Evolutionary conservation across 2,113 vertebrate genomes (phyloP).

Genomic region (Myotis brandtii): DNA sequence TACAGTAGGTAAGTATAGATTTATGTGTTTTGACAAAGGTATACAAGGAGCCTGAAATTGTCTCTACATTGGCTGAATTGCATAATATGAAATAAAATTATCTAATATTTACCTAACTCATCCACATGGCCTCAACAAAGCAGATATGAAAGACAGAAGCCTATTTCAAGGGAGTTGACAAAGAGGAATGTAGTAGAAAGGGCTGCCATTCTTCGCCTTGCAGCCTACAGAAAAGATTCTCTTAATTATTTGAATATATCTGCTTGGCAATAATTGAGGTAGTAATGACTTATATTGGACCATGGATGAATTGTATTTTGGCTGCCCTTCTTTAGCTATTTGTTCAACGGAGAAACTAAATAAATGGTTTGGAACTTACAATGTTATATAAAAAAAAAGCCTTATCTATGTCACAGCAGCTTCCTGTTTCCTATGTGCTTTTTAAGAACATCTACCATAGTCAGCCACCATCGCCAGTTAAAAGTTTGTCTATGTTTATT

Average conservation of each 20-base stretch:
- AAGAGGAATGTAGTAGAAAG: not conserved
- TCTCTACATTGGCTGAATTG: not conserved
- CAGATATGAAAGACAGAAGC: not conserved
- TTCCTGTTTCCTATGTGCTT: not conserved
- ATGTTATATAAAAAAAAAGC: not conserved
- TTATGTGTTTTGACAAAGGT: not conserved
- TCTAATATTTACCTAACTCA: not conserved
- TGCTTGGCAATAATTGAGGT: not conserved
- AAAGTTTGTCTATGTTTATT: not conserved
- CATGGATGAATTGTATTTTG: not conserved
- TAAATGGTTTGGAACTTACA: not conserved
- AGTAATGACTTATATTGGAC: not conserved
- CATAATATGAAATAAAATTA: not conserved
- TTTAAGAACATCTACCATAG: not conserved
- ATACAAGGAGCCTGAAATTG: not conserved
- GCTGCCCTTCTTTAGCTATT: not conserved
- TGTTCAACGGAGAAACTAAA: not conserved
- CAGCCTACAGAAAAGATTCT: not conserved
- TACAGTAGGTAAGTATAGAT: not conserved
- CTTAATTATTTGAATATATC: not conserved
- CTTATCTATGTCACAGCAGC: not conserved
- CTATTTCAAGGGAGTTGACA: not conserved
- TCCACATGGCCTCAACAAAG: not conserved
- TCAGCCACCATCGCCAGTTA: not conserved
- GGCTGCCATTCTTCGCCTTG: not conserved